These are phyloP conservation scores for Upupa epops DNA, from an alignment of 2,113 vertebrate species.

Conservation along the genomic window DNA sequence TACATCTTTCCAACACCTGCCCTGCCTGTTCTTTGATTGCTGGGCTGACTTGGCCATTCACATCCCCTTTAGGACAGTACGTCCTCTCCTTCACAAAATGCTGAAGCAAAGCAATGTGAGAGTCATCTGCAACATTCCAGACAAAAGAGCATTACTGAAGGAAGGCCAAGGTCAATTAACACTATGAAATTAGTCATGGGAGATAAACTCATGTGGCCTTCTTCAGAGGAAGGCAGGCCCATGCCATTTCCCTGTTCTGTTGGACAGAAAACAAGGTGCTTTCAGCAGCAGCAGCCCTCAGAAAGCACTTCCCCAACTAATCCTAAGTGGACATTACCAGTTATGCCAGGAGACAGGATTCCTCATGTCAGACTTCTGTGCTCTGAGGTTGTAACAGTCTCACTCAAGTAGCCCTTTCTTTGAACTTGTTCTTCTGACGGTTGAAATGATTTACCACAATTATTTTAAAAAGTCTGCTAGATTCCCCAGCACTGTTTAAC, in stretches of 20 bases:
- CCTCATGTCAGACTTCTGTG: not conserved
- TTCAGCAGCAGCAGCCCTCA: not conserved
- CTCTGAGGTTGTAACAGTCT: not conserved
- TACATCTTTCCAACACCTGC: not conserved
- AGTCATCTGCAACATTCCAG: not conserved
- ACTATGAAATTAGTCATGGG: not conserved
- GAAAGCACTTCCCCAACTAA: not conserved
- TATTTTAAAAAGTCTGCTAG: not conserved
- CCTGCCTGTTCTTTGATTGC: not conserved
- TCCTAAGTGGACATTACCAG: not conserved
- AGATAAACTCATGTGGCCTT: not conserved
- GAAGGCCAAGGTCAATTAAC: not conserved
- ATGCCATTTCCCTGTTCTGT: not conserved
- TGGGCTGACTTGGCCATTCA: not conserved
- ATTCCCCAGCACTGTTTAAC: slow-evolving; percentile 9
- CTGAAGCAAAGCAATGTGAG: not conserved
- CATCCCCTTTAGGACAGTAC: not conserved
- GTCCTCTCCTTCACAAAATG: not conserved
- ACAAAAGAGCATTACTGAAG: not conserved
- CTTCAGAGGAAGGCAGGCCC: not conserved
- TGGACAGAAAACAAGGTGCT: not conserved
- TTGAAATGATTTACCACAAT: not conserved
- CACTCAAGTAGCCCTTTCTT: not conserved
- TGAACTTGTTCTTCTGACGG: too few species aligned
- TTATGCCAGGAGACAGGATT: not conserved